Conservation (phyloP, 2,888 invertebrate species). For the Drosophila kokeensis region DNA sequence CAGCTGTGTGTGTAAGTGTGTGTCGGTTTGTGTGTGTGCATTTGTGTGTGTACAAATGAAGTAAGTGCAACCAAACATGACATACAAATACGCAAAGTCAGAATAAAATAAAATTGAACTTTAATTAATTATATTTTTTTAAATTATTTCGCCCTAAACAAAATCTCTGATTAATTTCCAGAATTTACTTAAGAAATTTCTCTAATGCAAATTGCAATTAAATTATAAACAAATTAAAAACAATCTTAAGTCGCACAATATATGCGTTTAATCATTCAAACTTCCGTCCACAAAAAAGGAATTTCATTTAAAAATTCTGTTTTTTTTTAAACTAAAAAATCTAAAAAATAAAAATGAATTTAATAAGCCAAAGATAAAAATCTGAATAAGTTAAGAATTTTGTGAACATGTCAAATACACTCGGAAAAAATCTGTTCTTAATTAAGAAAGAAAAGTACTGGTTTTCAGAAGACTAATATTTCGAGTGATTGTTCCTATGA, state of each 20-base stretch:
- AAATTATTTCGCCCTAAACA: background rate
- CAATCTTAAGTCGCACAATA: background rate
- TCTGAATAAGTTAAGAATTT: background rate
- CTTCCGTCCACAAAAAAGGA: background rate
- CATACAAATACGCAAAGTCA: background rate
- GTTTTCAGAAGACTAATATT: background rate
- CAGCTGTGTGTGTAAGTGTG: conserved; percentile 63
- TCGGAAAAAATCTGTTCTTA: background rate
- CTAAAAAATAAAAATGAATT: background rate
- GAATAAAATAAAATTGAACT: background rate
- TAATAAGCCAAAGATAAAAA: background rate
- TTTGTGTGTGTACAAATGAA: background rate
- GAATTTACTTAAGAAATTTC: background rate
- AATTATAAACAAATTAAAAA: background rate
- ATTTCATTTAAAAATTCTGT: background rate
- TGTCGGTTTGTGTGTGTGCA: background rate
- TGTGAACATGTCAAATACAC: background rate
- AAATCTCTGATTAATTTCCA: background rate
- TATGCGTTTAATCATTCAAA: background rate
- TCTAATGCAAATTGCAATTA: background rate
- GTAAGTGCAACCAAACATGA: conserved; percentile 4
- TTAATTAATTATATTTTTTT: background rate
- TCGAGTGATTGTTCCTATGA: background rate
- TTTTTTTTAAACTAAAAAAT: background rate
- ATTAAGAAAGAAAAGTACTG: background rate